A percentile compares a stretch with the other conserved stretches of the same genome.
phyloP scores from a whole-genome alignment of 1,140 invertebrate genomes.

The Trichomalopsis sarcophagae region DNA sequence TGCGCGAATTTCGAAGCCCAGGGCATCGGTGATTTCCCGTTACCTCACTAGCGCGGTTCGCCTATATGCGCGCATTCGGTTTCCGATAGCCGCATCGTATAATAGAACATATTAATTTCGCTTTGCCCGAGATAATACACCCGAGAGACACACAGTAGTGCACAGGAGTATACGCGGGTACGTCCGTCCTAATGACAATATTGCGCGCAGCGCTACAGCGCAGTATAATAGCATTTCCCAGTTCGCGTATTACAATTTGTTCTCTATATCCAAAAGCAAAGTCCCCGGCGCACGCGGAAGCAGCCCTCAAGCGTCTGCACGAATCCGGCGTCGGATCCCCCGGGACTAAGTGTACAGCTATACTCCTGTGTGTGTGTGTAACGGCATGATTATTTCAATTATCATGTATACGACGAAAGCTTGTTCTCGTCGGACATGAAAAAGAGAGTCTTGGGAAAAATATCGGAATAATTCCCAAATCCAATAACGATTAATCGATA shows the following conservation, averaged over 20 bases:
- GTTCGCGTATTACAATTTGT: constrained; percentile 9
- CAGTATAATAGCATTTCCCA: background rate
- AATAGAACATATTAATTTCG: background rate
- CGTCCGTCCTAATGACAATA: background rate
- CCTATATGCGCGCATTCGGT: no score
- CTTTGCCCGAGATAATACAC: constrained; percentile 5
- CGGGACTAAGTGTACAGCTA: background rate
- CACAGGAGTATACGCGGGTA: background rate
- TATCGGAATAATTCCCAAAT: no score
- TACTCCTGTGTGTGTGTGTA: background rate
- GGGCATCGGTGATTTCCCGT: no score
- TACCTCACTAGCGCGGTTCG: no score
- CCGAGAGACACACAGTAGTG: background rate
- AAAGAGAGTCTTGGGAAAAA: no score
- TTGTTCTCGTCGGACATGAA: no score
- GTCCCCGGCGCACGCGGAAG: background rate
- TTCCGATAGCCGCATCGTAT: background rate
- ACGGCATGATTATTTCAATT: no score
- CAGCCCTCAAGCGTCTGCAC: no score
- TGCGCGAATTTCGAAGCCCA: no score
- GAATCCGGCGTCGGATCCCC: background rate
- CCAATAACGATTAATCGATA: no score
- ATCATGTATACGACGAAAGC: no score
- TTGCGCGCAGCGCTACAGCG: background rate
- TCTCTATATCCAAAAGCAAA: background rate